Percentiles rank a stretch among this genome's conserved stretches.
Evolutionary conservation across 2,888 invertebrate species (phyloP).

Genomic region (Seira sanloemensis): DNA sequence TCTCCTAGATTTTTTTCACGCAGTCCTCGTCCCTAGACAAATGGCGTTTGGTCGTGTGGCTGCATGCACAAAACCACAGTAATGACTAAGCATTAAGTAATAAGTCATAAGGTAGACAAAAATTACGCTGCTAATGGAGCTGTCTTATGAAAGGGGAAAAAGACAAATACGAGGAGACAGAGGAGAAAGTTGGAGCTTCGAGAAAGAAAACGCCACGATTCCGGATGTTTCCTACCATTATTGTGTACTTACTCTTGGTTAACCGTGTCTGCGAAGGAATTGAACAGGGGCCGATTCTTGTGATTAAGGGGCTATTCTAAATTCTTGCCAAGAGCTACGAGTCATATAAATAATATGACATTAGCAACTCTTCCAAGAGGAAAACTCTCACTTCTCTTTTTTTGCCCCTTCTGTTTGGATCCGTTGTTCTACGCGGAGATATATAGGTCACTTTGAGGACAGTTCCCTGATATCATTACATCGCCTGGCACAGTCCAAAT

Average conservation of each 20-base stretch:
- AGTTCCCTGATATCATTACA: too few species aligned
- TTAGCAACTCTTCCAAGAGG: slow-evolving; percentile 32
- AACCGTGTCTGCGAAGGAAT: neutral
- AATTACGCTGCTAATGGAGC: neutral
- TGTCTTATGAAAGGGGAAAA: neutral
- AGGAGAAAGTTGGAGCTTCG: too few species aligned
- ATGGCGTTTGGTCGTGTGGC: too few species aligned
- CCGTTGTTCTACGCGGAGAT: slow-evolving; percentile 43
- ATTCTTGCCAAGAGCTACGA: slow-evolving; percentile 59
- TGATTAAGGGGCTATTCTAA: slow-evolving; percentile 59
- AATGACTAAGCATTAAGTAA: too few species aligned
- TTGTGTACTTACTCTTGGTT: neutral
- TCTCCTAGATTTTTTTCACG: too few species aligned
- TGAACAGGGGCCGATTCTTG: slow-evolving; percentile 45
- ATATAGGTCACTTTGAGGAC: slow-evolving; percentile 51
- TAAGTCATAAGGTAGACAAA: neutral
- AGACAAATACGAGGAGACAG: too few species aligned
- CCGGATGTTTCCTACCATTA: neutral
- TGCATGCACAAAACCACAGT: too few species aligned
- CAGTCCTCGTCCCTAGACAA: too few species aligned
- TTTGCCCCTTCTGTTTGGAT: slow-evolving; percentile 21
- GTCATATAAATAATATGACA: slow-evolving; percentile 58
- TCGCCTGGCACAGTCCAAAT: too few species aligned
- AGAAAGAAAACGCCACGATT: neutral
- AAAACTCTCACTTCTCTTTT: slow-evolving; percentile 3